phyloP scores from a whole-genome alignment of 1,140 invertebrate species.

The Drosophila ercepeae region DNA sequence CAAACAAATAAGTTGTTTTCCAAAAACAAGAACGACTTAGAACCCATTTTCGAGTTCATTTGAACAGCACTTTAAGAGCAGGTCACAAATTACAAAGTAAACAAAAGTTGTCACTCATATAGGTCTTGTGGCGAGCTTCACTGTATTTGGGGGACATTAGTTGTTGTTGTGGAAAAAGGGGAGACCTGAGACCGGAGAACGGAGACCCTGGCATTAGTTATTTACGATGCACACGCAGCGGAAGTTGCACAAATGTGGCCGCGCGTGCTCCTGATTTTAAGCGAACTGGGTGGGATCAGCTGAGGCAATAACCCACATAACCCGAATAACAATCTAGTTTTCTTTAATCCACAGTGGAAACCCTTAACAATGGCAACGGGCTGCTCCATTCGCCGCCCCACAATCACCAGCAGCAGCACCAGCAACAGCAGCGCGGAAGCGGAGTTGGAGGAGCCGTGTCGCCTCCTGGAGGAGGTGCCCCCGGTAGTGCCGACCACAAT shows the following conservation, averaged over 20 bases:
- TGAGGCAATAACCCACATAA: conserved; percentile 1
- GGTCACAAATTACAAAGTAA: neutral
- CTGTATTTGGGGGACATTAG: conserved; percentile 28
- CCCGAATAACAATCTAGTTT: conserved; percentile 21
- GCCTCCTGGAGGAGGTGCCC: conserved; percentile 43
- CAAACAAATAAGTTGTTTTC: neutral
- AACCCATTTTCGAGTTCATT: neutral
- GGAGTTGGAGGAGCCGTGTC: conserved; percentile 25
- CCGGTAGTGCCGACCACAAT: conserved; percentile 83
- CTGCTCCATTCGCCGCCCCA: conserved; percentile 86
- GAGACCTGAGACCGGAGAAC: too few species aligned
- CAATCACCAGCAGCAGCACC: conserved; percentile 84
- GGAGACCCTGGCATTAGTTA: conserved; percentile 57
- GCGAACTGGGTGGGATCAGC: conserved; percentile 45
- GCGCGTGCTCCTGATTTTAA: conserved; percentile 45
- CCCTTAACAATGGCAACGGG: conserved; percentile 86
- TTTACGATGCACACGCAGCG: conserved; percentile 60
- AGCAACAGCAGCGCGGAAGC: conserved; percentile 41
- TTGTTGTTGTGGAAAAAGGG: conserved; percentile 41
- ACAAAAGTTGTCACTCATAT: neutral
- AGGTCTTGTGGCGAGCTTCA: neutral
- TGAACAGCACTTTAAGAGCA: neutral
- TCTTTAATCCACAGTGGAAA: conserved; percentile 85
- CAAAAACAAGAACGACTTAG: neutral
- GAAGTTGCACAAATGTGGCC: conserved; percentile 61